These are phyloP conservation scores for Coleophora deauratella DNA, from an alignment of 2,888 invertebrate species.

Conservation along the genomic window DNA sequence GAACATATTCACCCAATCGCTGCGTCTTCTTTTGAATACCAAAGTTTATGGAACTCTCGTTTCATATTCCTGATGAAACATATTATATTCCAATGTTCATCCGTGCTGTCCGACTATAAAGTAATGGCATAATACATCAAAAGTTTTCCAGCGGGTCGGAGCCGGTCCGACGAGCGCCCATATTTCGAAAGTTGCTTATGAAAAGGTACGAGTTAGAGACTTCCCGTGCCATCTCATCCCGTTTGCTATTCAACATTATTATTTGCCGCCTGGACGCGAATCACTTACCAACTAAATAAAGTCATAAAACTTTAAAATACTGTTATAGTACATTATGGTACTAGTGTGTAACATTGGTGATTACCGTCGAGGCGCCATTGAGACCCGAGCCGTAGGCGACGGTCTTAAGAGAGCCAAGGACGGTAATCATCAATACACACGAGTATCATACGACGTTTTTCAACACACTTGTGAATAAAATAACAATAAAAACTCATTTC, in stretches of 20 bases:
- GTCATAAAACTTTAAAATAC: too few relatives aligned
- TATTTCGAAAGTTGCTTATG: slow-evolving; percentile 37
- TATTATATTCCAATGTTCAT: slow-evolving; percentile 17
- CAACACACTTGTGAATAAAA: too few relatives aligned
- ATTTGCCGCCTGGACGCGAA: slow-evolving; percentile 5
- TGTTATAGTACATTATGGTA: too few relatives aligned
- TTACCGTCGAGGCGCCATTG: too few relatives aligned
- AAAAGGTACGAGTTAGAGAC: slow-evolving; percentile 31
- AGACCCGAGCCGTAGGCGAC: too few relatives aligned
- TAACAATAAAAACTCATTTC: too few relatives aligned
- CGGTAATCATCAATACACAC: too few relatives aligned
- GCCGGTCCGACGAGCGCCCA: slow-evolving; percentile 25
- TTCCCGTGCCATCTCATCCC: slow-evolving; percentile 23
- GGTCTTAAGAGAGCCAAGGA: too few relatives aligned
- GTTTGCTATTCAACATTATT: slow-evolving; percentile 16
- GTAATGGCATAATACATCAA: slow-evolving; percentile 30
- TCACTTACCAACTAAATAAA: too few relatives aligned
- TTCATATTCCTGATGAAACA: slow-evolving; percentile 23
- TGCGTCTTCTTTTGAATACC: slow-evolving; percentile 12
- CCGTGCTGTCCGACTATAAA: slow-evolving; percentile 19
- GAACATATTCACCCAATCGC: too few relatives aligned
- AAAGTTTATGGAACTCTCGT: slow-evolving; percentile 16
- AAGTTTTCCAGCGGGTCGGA: slow-evolving; percentile 31
- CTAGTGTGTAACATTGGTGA: too few relatives aligned
- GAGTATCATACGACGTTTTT: too few relatives aligned